These are phyloP conservation scores for Leucania comma DNA, from an alignment of 2,888 invertebrate species.

Conservation along the genomic window DNA sequence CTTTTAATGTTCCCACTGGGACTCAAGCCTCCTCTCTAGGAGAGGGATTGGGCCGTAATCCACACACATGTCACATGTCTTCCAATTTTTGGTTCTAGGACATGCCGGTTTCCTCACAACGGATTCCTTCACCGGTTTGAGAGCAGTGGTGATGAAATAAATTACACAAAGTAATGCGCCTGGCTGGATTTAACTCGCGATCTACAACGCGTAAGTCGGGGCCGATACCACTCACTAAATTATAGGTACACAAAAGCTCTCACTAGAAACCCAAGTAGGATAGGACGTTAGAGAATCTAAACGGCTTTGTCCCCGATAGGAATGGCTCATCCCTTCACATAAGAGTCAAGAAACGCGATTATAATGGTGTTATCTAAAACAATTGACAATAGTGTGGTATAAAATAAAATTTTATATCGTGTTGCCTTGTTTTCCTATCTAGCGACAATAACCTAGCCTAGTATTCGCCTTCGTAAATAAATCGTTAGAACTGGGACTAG, in stretches of 20 bases:
- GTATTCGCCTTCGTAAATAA: background rate
- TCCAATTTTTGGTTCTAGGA: too few relatives aligned
- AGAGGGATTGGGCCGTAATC: too few relatives aligned
- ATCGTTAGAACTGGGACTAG: background rate
- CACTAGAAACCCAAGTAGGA: background rate
- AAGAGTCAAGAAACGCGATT: background rate
- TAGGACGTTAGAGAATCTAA: background rate
- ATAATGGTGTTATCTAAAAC: slow-evolving; percentile 12
- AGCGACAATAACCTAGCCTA: background rate
- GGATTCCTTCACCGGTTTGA: too few relatives aligned
- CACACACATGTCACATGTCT: too few relatives aligned
- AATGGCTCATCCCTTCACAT: slow-evolving; percentile 11
- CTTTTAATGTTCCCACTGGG: too few relatives aligned
- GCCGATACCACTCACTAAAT: too few relatives aligned
- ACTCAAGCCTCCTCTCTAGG: too few relatives aligned
- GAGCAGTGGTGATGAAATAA: too few relatives aligned
- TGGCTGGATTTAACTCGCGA: too few relatives aligned
- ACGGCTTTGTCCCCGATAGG: background rate
- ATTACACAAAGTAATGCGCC: too few relatives aligned
- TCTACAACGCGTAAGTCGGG: too few relatives aligned
- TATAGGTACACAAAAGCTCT: background rate
- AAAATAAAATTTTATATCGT: background rate
- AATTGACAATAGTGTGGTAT: background rate
- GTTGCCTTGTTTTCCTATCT: background rate
- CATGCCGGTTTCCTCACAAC: too few relatives aligned